Evolutionary conservation across 2,113 vertebrate species (phyloP).

Genomic region (Hemiscyllium ocellatum): DNA sequence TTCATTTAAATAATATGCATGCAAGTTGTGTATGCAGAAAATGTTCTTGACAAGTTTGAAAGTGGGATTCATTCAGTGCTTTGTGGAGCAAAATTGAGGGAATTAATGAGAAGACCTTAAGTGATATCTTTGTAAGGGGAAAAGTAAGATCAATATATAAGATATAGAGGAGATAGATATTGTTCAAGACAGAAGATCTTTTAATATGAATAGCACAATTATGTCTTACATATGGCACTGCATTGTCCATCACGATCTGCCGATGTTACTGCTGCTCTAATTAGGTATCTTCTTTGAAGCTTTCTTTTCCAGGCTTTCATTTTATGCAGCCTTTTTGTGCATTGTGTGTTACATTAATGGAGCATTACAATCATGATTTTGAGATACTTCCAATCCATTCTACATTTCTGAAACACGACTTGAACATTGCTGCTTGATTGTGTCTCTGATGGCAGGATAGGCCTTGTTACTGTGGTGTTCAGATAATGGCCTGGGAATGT

Average conservation of each 20-base stretch:
- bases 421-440: neutral
- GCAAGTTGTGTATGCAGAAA: neutral
- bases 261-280: neutral
- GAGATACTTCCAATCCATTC: neutral
- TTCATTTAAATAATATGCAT: neutral
- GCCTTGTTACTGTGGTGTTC: neutral
- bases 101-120: neutral
- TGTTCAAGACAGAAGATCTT: neutral
- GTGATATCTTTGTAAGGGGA: neutral
- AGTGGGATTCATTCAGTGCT: neutral
- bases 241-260: neutral
- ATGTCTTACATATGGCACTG: neutral
- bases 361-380: neutral
- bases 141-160: neutral
- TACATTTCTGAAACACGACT: neutral
- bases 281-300: neutral
- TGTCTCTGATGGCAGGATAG: neutral
- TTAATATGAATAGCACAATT: neutral
- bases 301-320: neutral
- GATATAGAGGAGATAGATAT: neutral
- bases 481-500: neutral
- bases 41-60: neutral
- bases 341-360: neutral
- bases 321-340: neutral
- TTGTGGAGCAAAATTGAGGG: neutral